phyloP scores from a whole-genome alignment of 2,888 invertebrate genomes.

The Eupsilia transversa region DNA sequence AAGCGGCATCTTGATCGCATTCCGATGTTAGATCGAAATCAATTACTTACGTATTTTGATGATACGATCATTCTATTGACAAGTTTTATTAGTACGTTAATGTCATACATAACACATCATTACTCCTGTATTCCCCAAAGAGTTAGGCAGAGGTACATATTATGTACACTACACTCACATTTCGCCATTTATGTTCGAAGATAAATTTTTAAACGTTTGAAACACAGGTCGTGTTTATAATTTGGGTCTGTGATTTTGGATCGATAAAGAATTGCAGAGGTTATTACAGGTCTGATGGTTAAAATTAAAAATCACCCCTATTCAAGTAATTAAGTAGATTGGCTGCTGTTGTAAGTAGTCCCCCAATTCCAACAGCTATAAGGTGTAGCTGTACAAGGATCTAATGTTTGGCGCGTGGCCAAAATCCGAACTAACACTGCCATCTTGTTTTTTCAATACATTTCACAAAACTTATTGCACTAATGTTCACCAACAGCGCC shows the following conservation, averaged over 20 bases:
- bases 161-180: neutral
- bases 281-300: neutral
- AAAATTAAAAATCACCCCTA: neutral
- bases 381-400: neutral
- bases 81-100: neutral
- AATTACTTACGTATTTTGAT: conserved; percentile 3
- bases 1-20: conserved; percentile 17
- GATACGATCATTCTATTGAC: conserved; percentile 1
- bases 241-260: too few species aligned
- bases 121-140: neutral
- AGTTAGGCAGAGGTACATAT: too few species aligned
- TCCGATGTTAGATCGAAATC: conserved; percentile 1
- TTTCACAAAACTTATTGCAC: too few species aligned
- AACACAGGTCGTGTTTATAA: too few species aligned
- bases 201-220: too few species aligned
- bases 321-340: neutral
- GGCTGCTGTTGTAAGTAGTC: neutral
- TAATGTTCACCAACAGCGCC: neutral
- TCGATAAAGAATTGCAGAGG: too few species aligned
- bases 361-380: neutral
- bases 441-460: neutral
- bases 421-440: neutral
- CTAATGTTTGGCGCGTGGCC: neutral
- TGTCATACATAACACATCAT: neutral
- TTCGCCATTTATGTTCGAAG: too few species aligned